A percentile compares a stretch with the other conserved stretches of the same genome.
phyloP scores from a whole-genome alignment of 2,797 vertebrate genomes.

The Rhynchonycteris naso region DNA sequence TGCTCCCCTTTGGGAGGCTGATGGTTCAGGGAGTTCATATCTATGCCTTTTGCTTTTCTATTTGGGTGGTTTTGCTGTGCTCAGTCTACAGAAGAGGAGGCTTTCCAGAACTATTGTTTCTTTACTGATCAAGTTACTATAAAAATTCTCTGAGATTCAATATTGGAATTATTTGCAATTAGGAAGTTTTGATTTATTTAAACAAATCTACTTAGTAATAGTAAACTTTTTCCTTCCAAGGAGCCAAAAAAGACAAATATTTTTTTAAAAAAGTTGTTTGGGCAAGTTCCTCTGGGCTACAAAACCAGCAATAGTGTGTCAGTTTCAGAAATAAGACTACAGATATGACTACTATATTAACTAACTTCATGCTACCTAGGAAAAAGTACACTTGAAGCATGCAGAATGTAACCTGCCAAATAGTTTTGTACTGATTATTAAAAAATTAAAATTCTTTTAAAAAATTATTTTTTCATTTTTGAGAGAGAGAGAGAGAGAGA shows the following conservation, averaged over 20 bases:
- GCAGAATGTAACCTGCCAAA: not conserved
- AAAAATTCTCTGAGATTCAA: not conserved
- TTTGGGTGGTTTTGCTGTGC: not conserved
- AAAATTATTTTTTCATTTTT: too few species aligned
- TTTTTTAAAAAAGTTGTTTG: not conserved
- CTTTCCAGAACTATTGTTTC: not conserved
- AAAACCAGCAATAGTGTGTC: not conserved
- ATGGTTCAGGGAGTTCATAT: too few species aligned
- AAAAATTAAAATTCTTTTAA: not conserved
- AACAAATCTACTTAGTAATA: not conserved
- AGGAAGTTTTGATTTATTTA: constrained; percentile 4
- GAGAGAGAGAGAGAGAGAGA: too few species aligned
- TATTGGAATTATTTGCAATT: not conserved
- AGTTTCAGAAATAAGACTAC: constrained; percentile 44
- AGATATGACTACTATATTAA: not conserved
- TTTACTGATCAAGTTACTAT: not conserved
- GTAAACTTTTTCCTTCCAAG: rapidly evolving
- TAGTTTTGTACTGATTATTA: not conserved
- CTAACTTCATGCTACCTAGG: not conserved
- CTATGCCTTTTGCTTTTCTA: not conserved
- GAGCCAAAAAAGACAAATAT: not conserved
- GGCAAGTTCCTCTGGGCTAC: not conserved
- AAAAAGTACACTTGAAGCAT: not conserved
- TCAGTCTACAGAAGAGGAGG: not conserved
- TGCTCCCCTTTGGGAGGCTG: not conserved